Conservation (phyloP, 2,113 vertebrate genomes). For the Amphiprion ocellaris region DNA sequence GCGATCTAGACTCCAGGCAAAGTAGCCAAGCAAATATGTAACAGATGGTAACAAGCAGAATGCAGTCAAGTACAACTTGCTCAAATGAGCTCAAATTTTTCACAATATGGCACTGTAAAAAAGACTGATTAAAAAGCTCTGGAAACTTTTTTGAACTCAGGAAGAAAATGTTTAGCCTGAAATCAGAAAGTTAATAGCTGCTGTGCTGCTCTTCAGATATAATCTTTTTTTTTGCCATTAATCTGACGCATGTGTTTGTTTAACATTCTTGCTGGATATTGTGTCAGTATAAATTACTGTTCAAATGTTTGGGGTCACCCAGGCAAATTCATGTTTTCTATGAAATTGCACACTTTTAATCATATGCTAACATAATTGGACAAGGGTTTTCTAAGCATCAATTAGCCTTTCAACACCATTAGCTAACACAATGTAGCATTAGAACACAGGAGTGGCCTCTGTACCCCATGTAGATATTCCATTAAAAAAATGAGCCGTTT, state of each 20-base stretch:
- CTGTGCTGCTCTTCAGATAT: neutral
- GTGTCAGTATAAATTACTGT: too few relatives aligned
- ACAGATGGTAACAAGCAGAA: conserved; percentile 68
- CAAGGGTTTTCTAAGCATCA: too few relatives aligned
- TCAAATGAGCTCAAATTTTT: conserved; percentile 48
- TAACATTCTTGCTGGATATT: neutral
- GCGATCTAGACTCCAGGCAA: conserved; percentile 53
- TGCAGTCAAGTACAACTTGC: conserved; percentile 61
- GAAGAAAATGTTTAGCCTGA: conserved; percentile 14
- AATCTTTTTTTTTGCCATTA: neutral
- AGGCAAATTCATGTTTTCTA: too few relatives aligned
- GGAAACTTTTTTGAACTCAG: conserved; percentile 16
- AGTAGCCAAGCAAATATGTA: conserved; percentile 56
- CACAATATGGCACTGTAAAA: conserved; percentile 53
- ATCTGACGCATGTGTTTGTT: neutral
- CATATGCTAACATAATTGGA: too few relatives aligned
- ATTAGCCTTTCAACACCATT: too few relatives aligned
- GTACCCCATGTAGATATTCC: too few relatives aligned
- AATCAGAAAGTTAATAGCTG: conserved; percentile 23
- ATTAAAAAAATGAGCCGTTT: too few relatives aligned
- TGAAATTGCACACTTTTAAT: too few relatives aligned
- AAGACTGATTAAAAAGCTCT: conserved; percentile 39
- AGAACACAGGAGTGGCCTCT: too few relatives aligned
- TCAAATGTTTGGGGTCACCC: too few relatives aligned
- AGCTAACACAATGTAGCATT: too few relatives aligned